Evolutionary conservation across 2,888 invertebrate species (phyloP), one percentile per base, ranked within the genome.

Genomic region (Agrochola lota): DNA sequence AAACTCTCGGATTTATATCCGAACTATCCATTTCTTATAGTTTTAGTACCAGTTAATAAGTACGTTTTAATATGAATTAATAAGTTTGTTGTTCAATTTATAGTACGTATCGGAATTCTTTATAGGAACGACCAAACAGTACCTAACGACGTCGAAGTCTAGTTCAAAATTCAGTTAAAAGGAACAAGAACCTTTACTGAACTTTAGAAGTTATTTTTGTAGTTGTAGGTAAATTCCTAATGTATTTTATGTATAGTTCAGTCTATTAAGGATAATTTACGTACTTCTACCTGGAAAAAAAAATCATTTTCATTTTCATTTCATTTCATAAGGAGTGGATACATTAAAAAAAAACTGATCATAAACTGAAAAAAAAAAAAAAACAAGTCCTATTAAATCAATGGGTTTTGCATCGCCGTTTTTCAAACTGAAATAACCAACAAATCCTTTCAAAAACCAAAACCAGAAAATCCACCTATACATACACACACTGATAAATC

Each of bases 401-500:
- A n/a, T n/a, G n/a, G n/a, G n/a, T n/a, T 2, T 30, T 30, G 30
- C 30, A 23, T 30, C 6, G 0, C 0, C 17, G 7, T 2, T 23
- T 8, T 68, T 68, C 30, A 23, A 30, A 30, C 49, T 52, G 30
- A 74, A 62, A 75, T 75, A 52, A 43, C 52, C 6, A 30, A 40
- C 52, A 30, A 30, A 35, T 71, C 43, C 26, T n/a, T 74, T n/a
- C 9, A 75, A 63, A 30, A 63, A 67, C 49, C 23, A 17, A n/a
- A 23, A 52, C 15, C 23, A 69, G 35, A 8, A 20, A 57, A 57
- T 40, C 15, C 59, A 74, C 73, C 8, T 23, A 49, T 52, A 59
- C 64, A 26, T 62, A 68, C 68, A 77, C 60, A 71, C 43, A 69
- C 71, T 77, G 78, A 63, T 82, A 82, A 66, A 72, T 84, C 77